Percentiles rank a stretch among this genome's conserved stretches.
These are phyloP conservation scores for Drosophila miranda DNA, from an alignment of 1,140 invertebrate species.

Conservation along the genomic window DNA sequence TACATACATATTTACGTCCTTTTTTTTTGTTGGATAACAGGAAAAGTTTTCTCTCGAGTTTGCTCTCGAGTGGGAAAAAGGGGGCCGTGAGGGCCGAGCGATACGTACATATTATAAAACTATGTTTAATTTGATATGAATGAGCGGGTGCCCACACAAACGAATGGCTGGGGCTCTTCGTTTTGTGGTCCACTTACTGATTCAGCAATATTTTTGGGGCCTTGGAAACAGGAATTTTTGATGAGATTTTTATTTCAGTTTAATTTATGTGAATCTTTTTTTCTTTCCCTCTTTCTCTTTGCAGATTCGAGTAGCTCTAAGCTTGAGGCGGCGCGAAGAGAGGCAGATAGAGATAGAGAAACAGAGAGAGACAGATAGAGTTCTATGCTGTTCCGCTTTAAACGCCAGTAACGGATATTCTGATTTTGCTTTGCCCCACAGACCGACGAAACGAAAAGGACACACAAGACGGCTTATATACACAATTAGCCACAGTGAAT, in stretches of 20 bases:
- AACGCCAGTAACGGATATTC: conserved; percentile 30
- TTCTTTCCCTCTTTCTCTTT: conserved; percentile 10
- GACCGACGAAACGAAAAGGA: conserved; percentile 18
- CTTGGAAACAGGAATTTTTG: conserved; percentile 3
- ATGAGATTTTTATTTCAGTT: conserved; percentile 34
- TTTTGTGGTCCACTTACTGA: conserved; percentile 18
- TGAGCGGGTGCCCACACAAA: too few relatives aligned
- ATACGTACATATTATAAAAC: background rate
- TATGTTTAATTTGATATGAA: conserved; percentile 19
- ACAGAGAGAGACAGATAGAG: background rate
- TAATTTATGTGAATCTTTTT: conserved; percentile 39
- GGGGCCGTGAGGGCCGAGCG: background rate
- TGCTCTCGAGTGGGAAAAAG: background rate
- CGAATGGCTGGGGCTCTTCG: background rate
- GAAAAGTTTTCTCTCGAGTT: conserved; percentile 33
- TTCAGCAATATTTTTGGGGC: conserved; percentile 23
- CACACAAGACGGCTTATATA: conserved; percentile 13
- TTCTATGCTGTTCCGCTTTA: conserved; percentile 12
- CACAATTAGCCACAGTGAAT: conserved; percentile 53
- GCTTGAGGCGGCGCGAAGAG: background rate
- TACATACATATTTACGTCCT: background rate
- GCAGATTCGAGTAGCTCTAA: conserved; percentile 32
- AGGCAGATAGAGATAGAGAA: background rate
- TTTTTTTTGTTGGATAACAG: conserved; percentile 15
- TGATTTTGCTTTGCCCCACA: conserved; percentile 17